Evolutionary conservation across 2,888 invertebrate genomes (phyloP).

Genomic region (Dinocampus coccinellae): DNA sequence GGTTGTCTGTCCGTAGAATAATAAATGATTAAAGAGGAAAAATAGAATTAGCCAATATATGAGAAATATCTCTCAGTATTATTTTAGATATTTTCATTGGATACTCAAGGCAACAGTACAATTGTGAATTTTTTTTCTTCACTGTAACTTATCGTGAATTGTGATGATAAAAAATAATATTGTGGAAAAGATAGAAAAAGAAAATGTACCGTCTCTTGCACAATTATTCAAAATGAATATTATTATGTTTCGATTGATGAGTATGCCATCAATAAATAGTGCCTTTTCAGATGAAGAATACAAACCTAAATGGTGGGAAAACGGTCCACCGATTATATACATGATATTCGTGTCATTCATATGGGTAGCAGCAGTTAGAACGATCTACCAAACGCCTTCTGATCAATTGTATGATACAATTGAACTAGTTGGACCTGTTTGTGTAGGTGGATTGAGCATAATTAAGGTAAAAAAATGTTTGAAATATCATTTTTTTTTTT

Average conservation of each 20-base stretch:
- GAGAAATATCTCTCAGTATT: neutral
- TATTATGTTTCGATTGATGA: neutral
- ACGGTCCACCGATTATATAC: neutral
- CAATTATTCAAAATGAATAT: neutral
- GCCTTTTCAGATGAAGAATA: neutral
- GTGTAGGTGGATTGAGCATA: neutral
- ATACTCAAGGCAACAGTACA: no score
- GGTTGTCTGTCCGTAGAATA: neutral
- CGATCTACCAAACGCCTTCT: neutral
- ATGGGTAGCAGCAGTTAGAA: no score
- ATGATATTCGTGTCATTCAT: neutral
- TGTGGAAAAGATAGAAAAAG: neutral
- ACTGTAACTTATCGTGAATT: no score
- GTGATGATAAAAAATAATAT: neutral
- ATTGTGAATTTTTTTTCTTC: neutral
- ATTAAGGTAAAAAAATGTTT: neutral
- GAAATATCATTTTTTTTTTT: no score
- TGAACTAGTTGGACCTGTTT: neutral
- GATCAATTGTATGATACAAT: neutral
- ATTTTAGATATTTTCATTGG: neutral
- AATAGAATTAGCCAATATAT: neutral
- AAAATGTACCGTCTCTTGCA: neutral
- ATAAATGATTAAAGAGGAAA: neutral
- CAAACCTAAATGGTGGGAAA: conserved; percentile 13
- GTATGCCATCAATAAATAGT: neutral